Percentiles rank a stretch among this genome's conserved stretches.
These are phyloP conservation scores for Nilaparvata lugens DNA, from an alignment of 1,140 invertebrate species.

Conservation along the genomic window DNA sequence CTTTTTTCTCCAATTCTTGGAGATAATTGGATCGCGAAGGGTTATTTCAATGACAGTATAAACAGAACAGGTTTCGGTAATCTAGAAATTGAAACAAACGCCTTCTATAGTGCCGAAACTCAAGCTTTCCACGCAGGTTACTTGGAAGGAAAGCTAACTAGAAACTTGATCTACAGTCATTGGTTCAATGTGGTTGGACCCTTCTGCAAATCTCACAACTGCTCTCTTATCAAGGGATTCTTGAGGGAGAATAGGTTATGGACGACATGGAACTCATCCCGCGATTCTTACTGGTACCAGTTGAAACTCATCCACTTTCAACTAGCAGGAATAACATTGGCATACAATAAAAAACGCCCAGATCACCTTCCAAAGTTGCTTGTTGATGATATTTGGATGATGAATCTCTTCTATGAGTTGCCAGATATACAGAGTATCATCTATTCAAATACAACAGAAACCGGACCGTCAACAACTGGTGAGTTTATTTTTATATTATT, in stretches of 20 bases:
- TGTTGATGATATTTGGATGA: too few relatives aligned
- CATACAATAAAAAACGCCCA: too few relatives aligned
- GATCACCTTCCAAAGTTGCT: too few relatives aligned
- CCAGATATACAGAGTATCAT: too few relatives aligned
- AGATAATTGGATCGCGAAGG: not conserved
- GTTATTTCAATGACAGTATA: not conserved
- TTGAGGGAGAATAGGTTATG: not conserved
- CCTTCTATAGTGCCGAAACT: not conserved
- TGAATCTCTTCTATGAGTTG: too few relatives aligned
- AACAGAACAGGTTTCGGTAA: not conserved
- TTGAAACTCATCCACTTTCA: not conserved
- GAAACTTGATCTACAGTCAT: not conserved
- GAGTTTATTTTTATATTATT: too few relatives aligned
- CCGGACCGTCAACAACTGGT: too few relatives aligned
- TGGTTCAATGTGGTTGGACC: not conserved
- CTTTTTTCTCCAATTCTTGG: too few relatives aligned
- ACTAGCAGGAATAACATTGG: not conserved
- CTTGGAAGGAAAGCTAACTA: not conserved
- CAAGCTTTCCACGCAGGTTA: not conserved
- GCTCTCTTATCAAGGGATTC: not conserved
- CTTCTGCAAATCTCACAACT: not conserved
- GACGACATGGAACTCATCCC: not conserved
- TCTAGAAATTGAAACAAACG: not conserved
- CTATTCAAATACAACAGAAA: too few relatives aligned
- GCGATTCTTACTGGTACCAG: not conserved